Evolutionary conservation across 2,797 vertebrate genomes (phyloP), one percentile per base, ranked within the genome.

Genomic region (Pantherophis vulpinus): DNA sequence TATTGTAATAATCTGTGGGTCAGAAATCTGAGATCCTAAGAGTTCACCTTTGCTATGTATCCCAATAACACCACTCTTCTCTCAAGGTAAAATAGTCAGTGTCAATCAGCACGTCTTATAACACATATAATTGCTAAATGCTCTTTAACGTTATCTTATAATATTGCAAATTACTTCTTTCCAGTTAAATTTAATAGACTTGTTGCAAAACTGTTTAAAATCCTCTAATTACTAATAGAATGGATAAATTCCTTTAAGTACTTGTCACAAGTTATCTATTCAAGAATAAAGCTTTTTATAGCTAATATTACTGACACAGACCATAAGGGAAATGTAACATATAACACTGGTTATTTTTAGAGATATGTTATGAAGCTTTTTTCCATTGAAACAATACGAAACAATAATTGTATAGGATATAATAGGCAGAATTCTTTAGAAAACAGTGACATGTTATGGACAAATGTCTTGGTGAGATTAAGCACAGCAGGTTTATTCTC

Each of bases 181-280:
- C 37, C 61, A 51, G 4, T 90, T 90, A 47, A 59, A 42, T 74
- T 74, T 74, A 47, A 79, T 54, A 54, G 59, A 32, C 61, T 54
- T 70, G 27, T 66, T 70, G 25, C 55, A 74, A 60, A 42, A 29
- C 18, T 87, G 29, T 23, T 29, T 54, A 88, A 25, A 56, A 10
- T 58, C 90, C 89, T 20, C 27, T 91, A 93, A 93, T 93, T 91
- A 54, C 51, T 74, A 74, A 74, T 74, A 79, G 55, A 58, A 60
- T 91, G n/a, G 87, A 87, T 87, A 87, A n/a, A 55, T 61, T 7
- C 60, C 70, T 89, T 61, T 18, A 93, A 16, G 32, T 88, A 2
- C 2, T 87, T 91, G 56, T 54, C 55, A 56, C 61, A 23, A 12
- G 23, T 1, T 4, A 55, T 91, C 13, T 10, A 13, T 27, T 37